A percentile compares a stretch with the other conserved stretches of the same genome.
Conservation (phyloP, 2,113 vertebrate genomes). For the Entelurus aequoreus region DNA sequence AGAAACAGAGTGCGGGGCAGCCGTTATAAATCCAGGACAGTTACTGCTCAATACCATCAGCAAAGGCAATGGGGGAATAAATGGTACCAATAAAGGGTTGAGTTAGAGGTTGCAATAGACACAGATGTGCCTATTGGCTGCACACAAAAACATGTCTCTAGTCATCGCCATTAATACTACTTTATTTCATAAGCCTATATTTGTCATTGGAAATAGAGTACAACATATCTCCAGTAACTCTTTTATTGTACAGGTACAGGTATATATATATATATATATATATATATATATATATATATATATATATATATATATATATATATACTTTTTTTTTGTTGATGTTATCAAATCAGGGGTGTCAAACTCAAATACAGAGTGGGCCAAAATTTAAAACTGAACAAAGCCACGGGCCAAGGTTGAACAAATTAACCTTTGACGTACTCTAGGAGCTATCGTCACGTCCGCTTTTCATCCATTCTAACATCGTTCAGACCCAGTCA, state of each 20-base stretch:
- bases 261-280: no score
- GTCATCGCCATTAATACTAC: slow-evolving; percentile 10
- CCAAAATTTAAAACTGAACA: no score
- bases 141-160: slow-evolving; percentile 26
- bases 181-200: neutral
- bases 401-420: no score
- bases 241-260: neutral
- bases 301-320: no score
- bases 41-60: slow-evolving; percentile 63
- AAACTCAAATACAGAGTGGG: no score
- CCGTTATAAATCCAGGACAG: slow-evolving; percentile 62
- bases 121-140: slow-evolving; percentile 25
- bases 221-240: neutral
- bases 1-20: slow-evolving; percentile 19
- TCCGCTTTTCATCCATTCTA: no score
- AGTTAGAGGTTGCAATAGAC: slow-evolving; percentile 44
- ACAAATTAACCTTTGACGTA: no score
- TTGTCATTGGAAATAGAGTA: neutral
- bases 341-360: neutral
- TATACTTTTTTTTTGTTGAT: no score
- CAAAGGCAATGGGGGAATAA: slow-evolving; percentile 61
- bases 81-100: slow-evolving; percentile 53
- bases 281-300: no score
- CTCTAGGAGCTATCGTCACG: no score
- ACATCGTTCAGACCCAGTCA: no score